A percentile compares a stretch with the other conserved stretches of the same genome.
phyloP scores from a whole-genome alignment of 2,113 vertebrate genomes.

The Odontesthes bonariensis region DNA sequence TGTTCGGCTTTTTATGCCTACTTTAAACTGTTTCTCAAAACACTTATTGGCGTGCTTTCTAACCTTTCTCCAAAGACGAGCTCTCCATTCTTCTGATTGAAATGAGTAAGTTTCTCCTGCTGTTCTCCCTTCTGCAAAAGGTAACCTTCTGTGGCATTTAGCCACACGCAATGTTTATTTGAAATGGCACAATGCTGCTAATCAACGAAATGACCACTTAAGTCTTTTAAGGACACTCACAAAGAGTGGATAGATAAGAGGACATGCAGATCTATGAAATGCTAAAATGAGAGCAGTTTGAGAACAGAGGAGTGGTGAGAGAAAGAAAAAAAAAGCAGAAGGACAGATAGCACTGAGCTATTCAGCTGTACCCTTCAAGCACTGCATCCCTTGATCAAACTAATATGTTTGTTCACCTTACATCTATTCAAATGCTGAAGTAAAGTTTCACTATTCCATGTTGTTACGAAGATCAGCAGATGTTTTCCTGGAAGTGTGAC shows the following conservation, averaged over 20 bases:
- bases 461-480: not conserved
- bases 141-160: conserved; percentile 38
- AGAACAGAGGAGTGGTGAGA: not conserved
- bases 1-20: too few species aligned
- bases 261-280: too few species aligned
- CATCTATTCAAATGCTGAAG: not conserved
- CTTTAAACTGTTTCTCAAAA: too few species aligned
- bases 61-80: too few species aligned
- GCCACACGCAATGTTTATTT: conserved; percentile 1
- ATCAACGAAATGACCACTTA: conserved; percentile 15
- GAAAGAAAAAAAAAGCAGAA: too few species aligned
- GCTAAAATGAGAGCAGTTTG: not conserved
- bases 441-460: not conserved
- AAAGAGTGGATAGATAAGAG: not conserved
- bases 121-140: not conserved
- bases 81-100: not conserved
- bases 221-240: conserved; percentile 14
- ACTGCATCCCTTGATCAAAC: not conserved
- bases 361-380: too few species aligned
- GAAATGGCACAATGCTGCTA: conserved; percentile 28
- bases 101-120: not conserved
- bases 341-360: too few species aligned
- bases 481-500: not conserved
- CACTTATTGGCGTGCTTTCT: too few species aligned
- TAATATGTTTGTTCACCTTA: not conserved